phyloP scores from a whole-genome alignment of 2,888 invertebrate species.

The Caenorhabditis panamensis region DNA sequence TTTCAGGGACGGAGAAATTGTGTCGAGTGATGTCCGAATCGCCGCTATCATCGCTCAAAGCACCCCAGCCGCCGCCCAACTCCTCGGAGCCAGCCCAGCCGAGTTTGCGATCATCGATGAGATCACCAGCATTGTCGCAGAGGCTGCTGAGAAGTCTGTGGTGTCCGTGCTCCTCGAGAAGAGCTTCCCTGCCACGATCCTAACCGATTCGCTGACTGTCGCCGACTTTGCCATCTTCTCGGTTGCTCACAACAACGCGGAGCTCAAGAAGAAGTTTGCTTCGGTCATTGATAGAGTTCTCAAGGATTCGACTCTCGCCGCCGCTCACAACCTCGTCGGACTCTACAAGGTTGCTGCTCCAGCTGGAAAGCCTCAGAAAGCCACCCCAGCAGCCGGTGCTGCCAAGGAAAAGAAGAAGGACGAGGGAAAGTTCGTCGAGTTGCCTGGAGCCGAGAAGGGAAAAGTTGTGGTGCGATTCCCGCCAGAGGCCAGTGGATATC shows the following conservation, averaged over 20 bases:
- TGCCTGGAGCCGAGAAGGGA: conserved; percentile 96
- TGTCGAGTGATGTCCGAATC: conserved; percentile 71
- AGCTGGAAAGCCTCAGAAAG: conserved; percentile 8
- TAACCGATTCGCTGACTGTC: conserved; percentile 58
- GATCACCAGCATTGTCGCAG: conserved; percentile 52
- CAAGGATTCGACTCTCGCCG: conserved; percentile 60
- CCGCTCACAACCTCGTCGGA: conserved; percentile 68
- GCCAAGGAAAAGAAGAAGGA: conserved; percentile 84
- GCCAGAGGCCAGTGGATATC: conserved; percentile 98
- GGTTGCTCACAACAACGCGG: conserved; percentile 60
- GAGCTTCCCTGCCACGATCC: conserved; percentile 17
- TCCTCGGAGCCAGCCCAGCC: conserved; percentile 62
- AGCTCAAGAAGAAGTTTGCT: conserved; percentile 66
- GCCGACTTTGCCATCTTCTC: conserved; percentile 74
- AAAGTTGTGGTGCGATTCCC: conserved; percentile 98
- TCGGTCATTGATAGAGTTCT: conserved; percentile 65
- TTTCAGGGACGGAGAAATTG: conserved; percentile 71
- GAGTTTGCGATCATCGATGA: conserved; percentile 69
- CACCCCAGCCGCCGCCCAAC: conserved; percentile 50
- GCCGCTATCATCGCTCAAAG: conserved; percentile 70
- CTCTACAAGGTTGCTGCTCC: conserved; percentile 52
- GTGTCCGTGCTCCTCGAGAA: conserved; percentile 10
- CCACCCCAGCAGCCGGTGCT: not conserved
- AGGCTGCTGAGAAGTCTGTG: conserved; percentile 49
- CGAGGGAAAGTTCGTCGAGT: conserved; percentile 96